Evolutionary conservation across 2,888 invertebrate genomes (phyloP).

Genomic region (Sphinx pinastri): DNA sequence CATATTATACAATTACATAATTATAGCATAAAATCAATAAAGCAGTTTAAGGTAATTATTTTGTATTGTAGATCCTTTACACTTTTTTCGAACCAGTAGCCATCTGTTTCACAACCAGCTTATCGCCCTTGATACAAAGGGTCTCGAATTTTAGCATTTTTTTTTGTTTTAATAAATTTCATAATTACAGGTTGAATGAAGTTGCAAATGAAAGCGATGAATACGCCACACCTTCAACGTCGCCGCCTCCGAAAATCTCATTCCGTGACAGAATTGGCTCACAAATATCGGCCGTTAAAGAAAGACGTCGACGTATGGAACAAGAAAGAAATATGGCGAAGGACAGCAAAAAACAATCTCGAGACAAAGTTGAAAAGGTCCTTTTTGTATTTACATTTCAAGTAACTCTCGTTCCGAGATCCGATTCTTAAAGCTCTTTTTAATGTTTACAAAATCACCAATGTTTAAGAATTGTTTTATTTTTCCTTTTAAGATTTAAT

Average conservation of each 20-base stretch:
- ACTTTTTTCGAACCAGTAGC: no score
- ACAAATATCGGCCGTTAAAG: slow-evolving; percentile 57
- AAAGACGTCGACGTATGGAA: slow-evolving; percentile 53
- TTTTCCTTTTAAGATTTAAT: slow-evolving; percentile 36
- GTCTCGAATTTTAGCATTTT: neutral
- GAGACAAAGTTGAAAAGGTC: slow-evolving; percentile 67
- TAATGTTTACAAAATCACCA: slow-evolving; percentile 43
- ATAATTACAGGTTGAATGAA: slow-evolving; percentile 60
- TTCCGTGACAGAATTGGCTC: slow-evolving; percentile 66
- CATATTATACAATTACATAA: no score
- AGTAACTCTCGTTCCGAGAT: slow-evolving; percentile 36
- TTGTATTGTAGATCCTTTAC: no score
- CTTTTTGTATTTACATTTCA: slow-evolving; percentile 46
- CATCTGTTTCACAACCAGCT: no score
- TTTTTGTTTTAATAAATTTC: slow-evolving; percentile 19
- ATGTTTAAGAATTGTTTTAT: slow-evolving; percentile 34
- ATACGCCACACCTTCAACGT: slow-evolving; percentile 44
- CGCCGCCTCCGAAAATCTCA: slow-evolving; percentile 52
- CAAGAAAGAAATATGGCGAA: slow-evolving; percentile 49
- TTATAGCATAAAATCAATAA: no score
- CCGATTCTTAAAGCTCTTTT: slow-evolving; percentile 41
- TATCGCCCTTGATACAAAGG: no score
- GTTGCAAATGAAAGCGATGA: slow-evolving; percentile 57
- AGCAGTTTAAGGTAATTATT: no score
- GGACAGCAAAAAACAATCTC: slow-evolving; percentile 54